Percentiles rank a stretch among this genome's conserved stretches.
phyloP scores from a whole-genome alignment of 2,797 vertebrate species.

The Peromyscus melanophrys region DNA sequence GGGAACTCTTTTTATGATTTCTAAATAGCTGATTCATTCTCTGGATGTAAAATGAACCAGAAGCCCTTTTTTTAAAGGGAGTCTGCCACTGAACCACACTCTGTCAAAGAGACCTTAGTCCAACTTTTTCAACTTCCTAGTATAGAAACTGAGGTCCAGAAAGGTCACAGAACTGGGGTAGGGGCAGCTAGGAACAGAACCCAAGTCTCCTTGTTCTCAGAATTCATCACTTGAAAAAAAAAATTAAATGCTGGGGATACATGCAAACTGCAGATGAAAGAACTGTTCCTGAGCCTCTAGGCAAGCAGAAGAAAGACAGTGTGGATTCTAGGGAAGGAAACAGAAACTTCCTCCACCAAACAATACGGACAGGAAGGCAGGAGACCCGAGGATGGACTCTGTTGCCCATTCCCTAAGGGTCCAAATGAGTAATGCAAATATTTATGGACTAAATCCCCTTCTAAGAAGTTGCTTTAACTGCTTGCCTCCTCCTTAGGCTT shows the following conservation, averaged over 20 bases:
- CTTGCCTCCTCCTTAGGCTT: conserved; percentile 46
- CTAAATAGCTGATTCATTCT: conserved; percentile 64
- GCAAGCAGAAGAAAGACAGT: conserved; percentile 17
- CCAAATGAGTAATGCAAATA: not conserved
- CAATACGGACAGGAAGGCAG: conserved; percentile 38
- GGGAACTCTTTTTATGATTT: conserved; percentile 13
- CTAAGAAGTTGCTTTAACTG: conserved; percentile 64
- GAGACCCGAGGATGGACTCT: not conserved
- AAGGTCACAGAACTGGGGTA: conserved; percentile 38
- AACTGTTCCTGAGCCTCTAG: conserved; percentile 1
- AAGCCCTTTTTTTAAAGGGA: conserved; percentile 21
- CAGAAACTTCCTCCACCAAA: not conserved
- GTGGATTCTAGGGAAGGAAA: conserved; percentile 6
- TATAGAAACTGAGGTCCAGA: conserved; percentile 42
- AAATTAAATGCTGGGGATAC: conserved; percentile 29
- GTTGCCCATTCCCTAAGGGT: conserved; percentile 30
- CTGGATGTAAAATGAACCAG: conserved; percentile 67
- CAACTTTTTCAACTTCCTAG: conserved; percentile 61
- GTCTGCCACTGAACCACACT: conserved; percentile 25
- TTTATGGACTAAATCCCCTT: conserved; percentile 39
- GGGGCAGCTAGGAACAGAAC: conserved; percentile 31
- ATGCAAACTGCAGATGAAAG: conserved; percentile 7
- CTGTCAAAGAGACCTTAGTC: conserved; percentile 23
- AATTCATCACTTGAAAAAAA: conserved; percentile 47
- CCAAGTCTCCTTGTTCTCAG: not conserved